Evolutionary conservation across 2,888 invertebrate genomes (phyloP).

Genomic region (Euproctis similis): DNA sequence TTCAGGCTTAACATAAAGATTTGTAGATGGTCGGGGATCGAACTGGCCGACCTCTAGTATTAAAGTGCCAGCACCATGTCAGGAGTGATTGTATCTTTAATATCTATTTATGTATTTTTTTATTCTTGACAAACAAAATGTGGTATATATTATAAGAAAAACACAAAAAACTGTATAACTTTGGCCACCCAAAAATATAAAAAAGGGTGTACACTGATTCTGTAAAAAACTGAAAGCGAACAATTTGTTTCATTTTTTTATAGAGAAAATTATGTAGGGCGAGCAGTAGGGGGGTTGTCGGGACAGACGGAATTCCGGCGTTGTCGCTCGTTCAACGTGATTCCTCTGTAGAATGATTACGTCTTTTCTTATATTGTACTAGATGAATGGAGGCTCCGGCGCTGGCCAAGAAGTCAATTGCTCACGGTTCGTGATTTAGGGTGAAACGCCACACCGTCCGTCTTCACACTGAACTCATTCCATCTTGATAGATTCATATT

Average conservation of each 20-base stretch:
- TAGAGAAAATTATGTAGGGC: slow-evolving; percentile 47
- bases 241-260: slow-evolving; percentile 39
- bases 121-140: too few relatives aligned
- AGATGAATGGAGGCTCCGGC: slow-evolving; percentile 49
- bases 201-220: slow-evolving; percentile 36
- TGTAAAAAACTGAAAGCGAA: slow-evolving; percentile 33
- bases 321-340: slow-evolving; percentile 64
- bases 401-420: slow-evolving; percentile 53
- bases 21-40: too few relatives aligned
- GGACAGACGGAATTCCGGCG: slow-evolving; percentile 65
- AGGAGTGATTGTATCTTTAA: too few relatives aligned
- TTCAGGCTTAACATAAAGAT: too few relatives aligned
- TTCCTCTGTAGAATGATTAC: slow-evolving; percentile 63
- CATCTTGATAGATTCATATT: too few relatives aligned
- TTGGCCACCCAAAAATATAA: too few relatives aligned
- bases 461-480: slow-evolving; percentile 13
- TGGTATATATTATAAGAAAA: too few relatives aligned
- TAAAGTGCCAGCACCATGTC: too few relatives aligned
- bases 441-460: slow-evolving; percentile 24
- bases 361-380: slow-evolving; percentile 65
- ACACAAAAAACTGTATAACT: too few relatives aligned
- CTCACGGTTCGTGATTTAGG: slow-evolving; percentile 43
- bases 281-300: slow-evolving; percentile 41
- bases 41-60: too few relatives aligned
- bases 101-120: too few relatives aligned